Percentiles rank a stretch among this genome's conserved stretches.
Conservation (phyloP, 2,888 invertebrate genomes). For the Abrostola tripartita region DNA sequence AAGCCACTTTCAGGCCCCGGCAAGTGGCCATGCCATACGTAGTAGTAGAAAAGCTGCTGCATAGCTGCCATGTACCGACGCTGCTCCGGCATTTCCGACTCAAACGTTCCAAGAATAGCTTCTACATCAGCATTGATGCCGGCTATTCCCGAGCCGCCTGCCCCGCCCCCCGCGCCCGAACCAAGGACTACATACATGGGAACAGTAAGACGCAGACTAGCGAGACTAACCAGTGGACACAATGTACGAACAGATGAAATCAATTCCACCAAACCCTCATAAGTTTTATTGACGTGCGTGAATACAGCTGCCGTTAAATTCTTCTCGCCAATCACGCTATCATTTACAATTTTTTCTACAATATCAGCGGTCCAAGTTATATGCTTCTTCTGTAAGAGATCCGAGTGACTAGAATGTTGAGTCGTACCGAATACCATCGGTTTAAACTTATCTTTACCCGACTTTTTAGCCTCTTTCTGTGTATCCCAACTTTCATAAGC, state of each 20-base stretch:
- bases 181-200: constrained; percentile 93
- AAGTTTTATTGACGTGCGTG: constrained; percentile 90
- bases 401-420: constrained; percentile 91
- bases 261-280: constrained; percentile 91
- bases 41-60: constrained; percentile 94
- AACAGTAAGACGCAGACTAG: constrained; percentile 89
- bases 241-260: constrained; percentile 93
- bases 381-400: constrained; percentile 88
- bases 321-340: constrained; percentile 89
- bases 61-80: constrained; percentile 93
- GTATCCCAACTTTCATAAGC: constrained; percentile 90
- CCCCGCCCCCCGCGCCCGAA: constrained; percentile 85
- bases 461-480: constrained; percentile 74
- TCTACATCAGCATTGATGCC: constrained; percentile 90
- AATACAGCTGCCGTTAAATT: constrained; percentile 90
- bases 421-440: constrained; percentile 92
- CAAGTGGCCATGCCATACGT: constrained; percentile 92
- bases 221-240: constrained; percentile 92
- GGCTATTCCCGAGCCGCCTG: constrained; percentile 77
- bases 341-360: constrained; percentile 90
- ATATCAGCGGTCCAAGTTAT: constrained; percentile 90
- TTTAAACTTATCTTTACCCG: constrained; percentile 82
- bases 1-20: constrained; percentile 89
- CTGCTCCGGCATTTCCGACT: constrained; percentile 92
- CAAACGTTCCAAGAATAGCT: constrained; percentile 93